A percentile compares a stretch with the other conserved stretches of the same genome.
These are phyloP conservation scores for Cydia pomonella DNA, from an alignment of 1,140 invertebrate genomes.

Conservation along the genomic window DNA sequence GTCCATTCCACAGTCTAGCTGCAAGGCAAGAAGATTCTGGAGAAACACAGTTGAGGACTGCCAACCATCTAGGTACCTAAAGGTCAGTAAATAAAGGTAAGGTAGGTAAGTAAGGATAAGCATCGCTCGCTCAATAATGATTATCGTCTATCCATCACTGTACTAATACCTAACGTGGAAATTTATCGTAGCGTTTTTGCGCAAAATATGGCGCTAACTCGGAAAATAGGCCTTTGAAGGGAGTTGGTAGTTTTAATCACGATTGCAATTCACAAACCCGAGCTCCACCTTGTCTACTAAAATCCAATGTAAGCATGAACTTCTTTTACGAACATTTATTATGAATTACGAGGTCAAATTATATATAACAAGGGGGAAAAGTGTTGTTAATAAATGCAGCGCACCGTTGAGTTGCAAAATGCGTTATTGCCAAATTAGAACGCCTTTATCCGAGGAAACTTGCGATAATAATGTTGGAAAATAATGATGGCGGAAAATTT, in stretches of 20 bases:
- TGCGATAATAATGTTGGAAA: not conserved
- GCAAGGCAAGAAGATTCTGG: too few relatives aligned
- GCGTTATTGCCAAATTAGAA: constrained; percentile 2
- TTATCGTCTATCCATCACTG: not conserved
- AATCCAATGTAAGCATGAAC: too few relatives aligned
- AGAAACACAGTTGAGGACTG: too few relatives aligned
- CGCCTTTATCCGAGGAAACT: not conserved
- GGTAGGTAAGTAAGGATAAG: not conserved
- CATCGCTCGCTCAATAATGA: not conserved
- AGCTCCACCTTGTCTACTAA: not conserved
- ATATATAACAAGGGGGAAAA: not conserved
- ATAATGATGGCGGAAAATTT: not conserved
- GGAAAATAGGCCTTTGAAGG: constrained; percentile 15
- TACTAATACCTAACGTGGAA: not conserved
- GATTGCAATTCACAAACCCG: not conserved
- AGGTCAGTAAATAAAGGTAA: too few relatives aligned
- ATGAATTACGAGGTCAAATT: not conserved
- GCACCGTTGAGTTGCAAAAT: constrained; percentile 8
- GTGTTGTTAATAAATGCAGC: not conserved
- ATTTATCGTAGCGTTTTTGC: constrained; percentile 16
- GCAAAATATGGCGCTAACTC: constrained; percentile 14
- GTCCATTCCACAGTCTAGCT: too few relatives aligned
- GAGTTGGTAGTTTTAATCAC: constrained; percentile 19
- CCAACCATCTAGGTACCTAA: too few relatives aligned
- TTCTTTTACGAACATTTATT: not conserved